Percentiles rank a stretch among this genome's conserved stretches.
Conservation (phyloP, 2,888 invertebrate species). For the Metacarcinus magister region DNA sequence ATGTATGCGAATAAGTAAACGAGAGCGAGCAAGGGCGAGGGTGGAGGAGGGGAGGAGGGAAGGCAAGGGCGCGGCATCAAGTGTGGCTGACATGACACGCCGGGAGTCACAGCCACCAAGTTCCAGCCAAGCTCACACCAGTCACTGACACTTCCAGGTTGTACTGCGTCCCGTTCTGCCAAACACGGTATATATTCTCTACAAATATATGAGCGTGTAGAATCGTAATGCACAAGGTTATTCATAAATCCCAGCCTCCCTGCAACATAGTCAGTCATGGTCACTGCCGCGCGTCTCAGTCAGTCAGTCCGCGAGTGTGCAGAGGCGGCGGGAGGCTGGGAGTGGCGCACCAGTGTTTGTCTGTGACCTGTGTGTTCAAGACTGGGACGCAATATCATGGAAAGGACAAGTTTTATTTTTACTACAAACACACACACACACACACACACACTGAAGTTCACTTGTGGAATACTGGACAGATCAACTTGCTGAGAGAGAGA, state of each 20-base stretch:
- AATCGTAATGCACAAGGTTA: not conserved
- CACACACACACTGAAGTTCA: not conserved
- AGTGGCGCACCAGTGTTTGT: not conserved
- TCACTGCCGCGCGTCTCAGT: not conserved
- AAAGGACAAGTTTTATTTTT: not conserved
- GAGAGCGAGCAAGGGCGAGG: not conserved
- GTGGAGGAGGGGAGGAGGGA: not conserved
- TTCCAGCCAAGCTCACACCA: not conserved
- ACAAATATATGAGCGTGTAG: not conserved
- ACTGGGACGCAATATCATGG: not conserved
- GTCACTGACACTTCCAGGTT: not conserved
- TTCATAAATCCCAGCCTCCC: not conserved
- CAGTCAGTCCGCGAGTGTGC: not conserved
- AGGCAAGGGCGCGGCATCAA: not conserved
- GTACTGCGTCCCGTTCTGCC: not conserved
- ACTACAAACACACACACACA: not conserved
- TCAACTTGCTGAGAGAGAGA: not conserved
- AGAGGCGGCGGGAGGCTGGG: not conserved
- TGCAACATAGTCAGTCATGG: not conserved
- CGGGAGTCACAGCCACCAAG: not conserved
- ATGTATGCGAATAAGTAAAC: too few species aligned
- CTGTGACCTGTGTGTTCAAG: not conserved
- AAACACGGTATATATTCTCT: not conserved
- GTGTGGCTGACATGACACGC: not conserved
- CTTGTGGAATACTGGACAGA: constrained; percentile 2